These are phyloP conservation scores for Epizoanthus rinbou DNA, from an alignment of 92 coral and sea anemone genomes.

Conservation along the genomic window DNA sequence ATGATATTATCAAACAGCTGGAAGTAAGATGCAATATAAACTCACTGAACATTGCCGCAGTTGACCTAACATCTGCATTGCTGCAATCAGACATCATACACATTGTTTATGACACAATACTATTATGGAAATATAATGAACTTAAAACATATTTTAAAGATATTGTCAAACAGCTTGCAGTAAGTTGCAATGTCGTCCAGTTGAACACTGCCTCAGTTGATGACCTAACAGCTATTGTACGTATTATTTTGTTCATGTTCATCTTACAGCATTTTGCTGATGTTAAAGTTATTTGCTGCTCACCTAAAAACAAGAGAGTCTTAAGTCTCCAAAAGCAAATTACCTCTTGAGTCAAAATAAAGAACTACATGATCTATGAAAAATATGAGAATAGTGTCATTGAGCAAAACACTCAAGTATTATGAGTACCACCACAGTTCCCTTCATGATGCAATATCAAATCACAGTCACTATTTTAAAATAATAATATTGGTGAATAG, in stretches of 20 bases:
- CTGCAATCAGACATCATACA: too few relatives aligned
- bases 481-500: too few relatives aligned
- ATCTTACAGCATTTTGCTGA: too few relatives aligned
- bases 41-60: background rate
- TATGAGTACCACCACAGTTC: constrained; percentile 1
- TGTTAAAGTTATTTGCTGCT: too few relatives aligned
- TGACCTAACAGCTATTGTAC: too few relatives aligned
- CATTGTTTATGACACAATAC: background rate
- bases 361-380: background rate
- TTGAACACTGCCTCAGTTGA: too few relatives aligned
- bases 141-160: too few relatives aligned
- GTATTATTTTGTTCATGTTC: too few relatives aligned
- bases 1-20: background rate
- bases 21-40: background rate
- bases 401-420: constrained; percentile 6
- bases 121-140: background rate
- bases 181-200: background rate
- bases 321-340: constrained; percentile 4
- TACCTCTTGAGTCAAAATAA: background rate
- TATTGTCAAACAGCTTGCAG: background rate
- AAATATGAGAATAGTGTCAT: constrained; percentile 27
- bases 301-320: background rate
- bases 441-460: constrained; percentile 13
- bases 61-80: too few relatives aligned
- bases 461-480: background rate